Conservation (phyloP, 2,888 invertebrate species). For the Apodemia mormo region DNA sequence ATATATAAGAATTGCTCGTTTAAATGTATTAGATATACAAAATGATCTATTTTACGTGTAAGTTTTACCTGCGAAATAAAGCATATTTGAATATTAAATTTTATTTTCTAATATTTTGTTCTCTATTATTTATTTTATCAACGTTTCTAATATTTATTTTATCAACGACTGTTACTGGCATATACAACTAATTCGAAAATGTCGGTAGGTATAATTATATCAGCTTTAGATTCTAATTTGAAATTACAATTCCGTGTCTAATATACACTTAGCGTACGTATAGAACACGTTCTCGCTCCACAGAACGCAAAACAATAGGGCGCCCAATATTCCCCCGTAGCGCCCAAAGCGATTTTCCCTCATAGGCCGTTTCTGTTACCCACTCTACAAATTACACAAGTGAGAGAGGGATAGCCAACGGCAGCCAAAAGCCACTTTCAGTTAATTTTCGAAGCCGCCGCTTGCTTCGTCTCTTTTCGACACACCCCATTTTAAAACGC, state of each 20-base stretch:
- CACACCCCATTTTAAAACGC: slow-evolving; percentile 51
- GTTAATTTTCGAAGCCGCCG: slow-evolving; percentile 74
- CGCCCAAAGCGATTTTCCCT: slow-evolving; percentile 49
- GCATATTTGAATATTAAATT: no score
- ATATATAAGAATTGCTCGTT: no score
- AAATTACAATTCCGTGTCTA: slow-evolving; percentile 57
- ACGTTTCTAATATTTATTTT: no score
- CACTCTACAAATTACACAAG: slow-evolving; percentile 39
- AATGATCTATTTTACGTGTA: no score
- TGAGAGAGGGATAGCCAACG: slow-evolving; percentile 49
- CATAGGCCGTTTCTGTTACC: slow-evolving; percentile 49
- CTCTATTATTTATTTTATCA: no score
- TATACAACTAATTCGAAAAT: no score
- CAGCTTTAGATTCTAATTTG: slow-evolving; percentile 52
- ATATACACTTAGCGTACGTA: slow-evolving; percentile 49
- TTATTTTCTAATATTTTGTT: no score
- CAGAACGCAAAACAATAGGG: slow-evolving; percentile 77
- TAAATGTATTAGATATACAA: no score
- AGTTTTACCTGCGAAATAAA: no score
- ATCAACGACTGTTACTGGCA: no score
- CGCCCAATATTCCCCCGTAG: slow-evolving; percentile 48
- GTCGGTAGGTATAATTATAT: not conserved
- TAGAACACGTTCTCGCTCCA: slow-evolving; percentile 49
- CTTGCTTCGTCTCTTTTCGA: slow-evolving; percentile 57
- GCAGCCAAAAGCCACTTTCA: slow-evolving; percentile 68